Base-by-base conservation (phyloP, 2,797 vertebrate genomes). In the Falco biarmicus region DNA sequence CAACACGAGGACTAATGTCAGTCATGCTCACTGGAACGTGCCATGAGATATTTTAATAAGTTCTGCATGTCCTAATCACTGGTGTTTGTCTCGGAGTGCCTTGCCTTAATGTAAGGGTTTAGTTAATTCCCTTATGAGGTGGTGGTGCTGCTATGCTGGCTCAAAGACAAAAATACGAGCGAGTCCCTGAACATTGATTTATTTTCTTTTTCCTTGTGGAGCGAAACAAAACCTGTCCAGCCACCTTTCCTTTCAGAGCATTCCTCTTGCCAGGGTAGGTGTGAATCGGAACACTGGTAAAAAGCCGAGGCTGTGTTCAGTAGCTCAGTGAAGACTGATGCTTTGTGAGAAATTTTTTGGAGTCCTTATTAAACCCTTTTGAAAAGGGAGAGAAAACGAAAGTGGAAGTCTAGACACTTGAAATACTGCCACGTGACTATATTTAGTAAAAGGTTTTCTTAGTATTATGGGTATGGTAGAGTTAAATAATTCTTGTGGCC, bases 401-500 rank as follows among this genome's bases (percentile, higher is more conserved):
- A 94, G 86, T 95, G 81, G 74, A 91, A 89, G 47, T 94, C 8
- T 13, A 29, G 43, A 5, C 9, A 7, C 48, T 86, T 93, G 93
- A 86, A 90, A 53, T 66, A 59, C 39, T 93, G 48, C 70, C 89
- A 81, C 0, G 9, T 74, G 73, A 64, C 45, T 94, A 6, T 90
- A 59, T 79, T 84, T 95, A 80, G 22, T 84, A 25, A n/a, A 78
- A 65, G 28, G 22, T n/a, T 91, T 92, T 91, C 60, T 76, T 66
- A 32, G 17, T 15, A 77, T 54, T 51, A 3, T 94, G 94, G 83
- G 0, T 84, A 73, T 61, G 91, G 76, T 56, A 88, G 85, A 96
- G 93, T 96, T 97, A 96, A 96, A 82, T 79, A 47, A 74, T 89
- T 86, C 54, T 76, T 11, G 2, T 66, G 79, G 54, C 80, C 10